These are phyloP conservation scores for Hemicrepidius hirtus DNA, from an alignment of 2,888 invertebrate genomes.

Conservation along the genomic window DNA sequence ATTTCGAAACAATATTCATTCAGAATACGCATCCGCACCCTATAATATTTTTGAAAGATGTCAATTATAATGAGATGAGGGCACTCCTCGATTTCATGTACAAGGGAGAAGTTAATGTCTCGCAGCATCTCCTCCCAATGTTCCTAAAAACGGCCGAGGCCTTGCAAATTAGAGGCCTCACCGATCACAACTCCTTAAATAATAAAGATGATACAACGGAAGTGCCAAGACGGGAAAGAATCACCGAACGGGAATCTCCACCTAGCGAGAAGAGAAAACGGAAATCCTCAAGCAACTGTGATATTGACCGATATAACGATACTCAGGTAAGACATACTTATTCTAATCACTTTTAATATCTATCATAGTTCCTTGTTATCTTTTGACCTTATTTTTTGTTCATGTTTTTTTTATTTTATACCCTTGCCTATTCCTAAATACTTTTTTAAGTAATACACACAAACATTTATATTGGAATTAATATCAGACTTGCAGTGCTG, in stretches of 20 bases:
- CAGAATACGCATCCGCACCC: conserved; percentile 93
- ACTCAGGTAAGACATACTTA: conserved; percentile 76
- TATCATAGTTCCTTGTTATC: too few species aligned
- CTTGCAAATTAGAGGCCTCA: conserved; percentile 91
- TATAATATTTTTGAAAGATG: conserved; percentile 94
- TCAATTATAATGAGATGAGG: conserved; percentile 91
- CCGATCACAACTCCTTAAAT: conserved; percentile 85
- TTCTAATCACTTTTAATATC: too few species aligned
- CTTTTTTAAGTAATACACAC: too few species aligned
- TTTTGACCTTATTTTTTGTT: too few species aligned
- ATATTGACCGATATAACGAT: conserved; percentile 81
- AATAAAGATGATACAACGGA: conserved; percentile 67
- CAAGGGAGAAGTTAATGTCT: conserved; percentile 87
- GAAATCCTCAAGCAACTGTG: conserved; percentile 81
- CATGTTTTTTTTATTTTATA: too few species aligned
- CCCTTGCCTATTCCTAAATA: too few species aligned
- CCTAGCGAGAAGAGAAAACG: conserved; percentile 77
- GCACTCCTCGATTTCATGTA: conserved; percentile 95
- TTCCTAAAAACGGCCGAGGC: conserved; percentile 95
- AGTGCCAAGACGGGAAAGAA: conserved; percentile 64
- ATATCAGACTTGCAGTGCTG: too few species aligned
- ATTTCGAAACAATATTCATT: conserved; percentile 93
- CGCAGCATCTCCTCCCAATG: conserved; percentile 92
- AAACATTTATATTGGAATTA: too few species aligned
- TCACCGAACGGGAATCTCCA: conserved; percentile 68